Evolutionary conservation across 2,888 invertebrate species (phyloP), one percentile per base, ranked within the genome.

Genomic region (Iselma pallidipennis): DNA sequence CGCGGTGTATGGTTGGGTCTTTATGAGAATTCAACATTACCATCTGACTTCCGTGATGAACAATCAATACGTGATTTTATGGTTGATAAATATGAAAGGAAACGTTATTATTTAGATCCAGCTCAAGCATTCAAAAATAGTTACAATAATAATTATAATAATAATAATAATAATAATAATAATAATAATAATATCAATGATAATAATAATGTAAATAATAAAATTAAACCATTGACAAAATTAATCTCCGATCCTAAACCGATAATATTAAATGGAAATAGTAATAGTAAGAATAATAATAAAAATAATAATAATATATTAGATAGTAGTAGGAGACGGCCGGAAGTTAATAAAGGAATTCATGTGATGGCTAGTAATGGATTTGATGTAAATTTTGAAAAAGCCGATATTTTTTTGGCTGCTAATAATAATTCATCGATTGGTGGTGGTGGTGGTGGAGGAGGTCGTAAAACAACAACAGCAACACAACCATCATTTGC

Each of bases 51-150:
- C 53, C 51, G 61, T 5, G 95, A 95, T 77, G 96, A 96, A 82
- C 92, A 94, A 82, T 90, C 92, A 81, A 91, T 96, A 76, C 91
- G 91, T 80, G 95, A 96, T 82, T 90, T 95, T 76, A 95, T 97
- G 94, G 87, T 91, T 56, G 91, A 95, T 78, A 98, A 97, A 83
- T 98, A 98, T 80, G 98, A 98, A 81, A 89, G 91, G 77, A 96
- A 95, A 80, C 88, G 95, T 78, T 91, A 87, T 70, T 85, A 84
- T 67, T 66, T 80, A 65, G 80, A 80, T 49, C 74, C 76, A 12
- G 60, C 71, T 19, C 66, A 69, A 28, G 48, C 60, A 3, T 53
- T 59, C 7, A 56, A 59, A 12, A 72, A 71, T 65, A 67, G 68
- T 12, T 65, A 58, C 45, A 59, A 53, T 19, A 49, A 31, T 26